A percentile compares a stretch with the other conserved stretches of the same genome.
Conservation (phyloP, 1,140 invertebrate genomes). For the Euschistus heros region DNA sequence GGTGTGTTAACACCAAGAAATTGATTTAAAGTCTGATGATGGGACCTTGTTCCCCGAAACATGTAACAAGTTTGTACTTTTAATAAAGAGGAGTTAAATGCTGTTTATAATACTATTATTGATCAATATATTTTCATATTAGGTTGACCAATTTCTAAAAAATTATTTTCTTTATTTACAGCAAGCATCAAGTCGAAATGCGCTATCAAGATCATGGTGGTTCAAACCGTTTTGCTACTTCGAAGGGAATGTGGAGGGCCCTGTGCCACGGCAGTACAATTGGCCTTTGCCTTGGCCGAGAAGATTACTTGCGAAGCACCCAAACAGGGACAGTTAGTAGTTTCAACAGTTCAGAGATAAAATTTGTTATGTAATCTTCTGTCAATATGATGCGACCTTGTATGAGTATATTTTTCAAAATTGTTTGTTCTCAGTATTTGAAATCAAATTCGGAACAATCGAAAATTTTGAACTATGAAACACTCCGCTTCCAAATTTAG, state of each 20-base stretch:
- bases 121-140: neutral
- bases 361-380: neutral
- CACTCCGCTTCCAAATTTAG: conserved; percentile 5
- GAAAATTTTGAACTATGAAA: neutral
- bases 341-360: neutral
- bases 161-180: conserved; percentile 36
- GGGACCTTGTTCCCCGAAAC: no score
- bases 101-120: no score
- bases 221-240: conserved; percentile 72
- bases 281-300: conserved; percentile 76
- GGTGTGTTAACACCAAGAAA: no score
- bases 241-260: conserved; percentile 69
- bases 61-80: no score
- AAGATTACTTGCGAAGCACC: conserved; percentile 49
- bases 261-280: conserved; percentile 68
- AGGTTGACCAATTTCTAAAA: no score
- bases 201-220: conserved; percentile 72
- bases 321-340: conserved; percentile 49
- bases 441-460: no score
- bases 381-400: no score
- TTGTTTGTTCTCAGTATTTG: neutral
- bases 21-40: no score
- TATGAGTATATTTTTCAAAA: neutral
- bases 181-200: conserved; percentile 52
- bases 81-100: no score